phyloP scores from a whole-genome alignment of 2,797 vertebrate genomes.

The Craterocephalus amniculus region DNA sequence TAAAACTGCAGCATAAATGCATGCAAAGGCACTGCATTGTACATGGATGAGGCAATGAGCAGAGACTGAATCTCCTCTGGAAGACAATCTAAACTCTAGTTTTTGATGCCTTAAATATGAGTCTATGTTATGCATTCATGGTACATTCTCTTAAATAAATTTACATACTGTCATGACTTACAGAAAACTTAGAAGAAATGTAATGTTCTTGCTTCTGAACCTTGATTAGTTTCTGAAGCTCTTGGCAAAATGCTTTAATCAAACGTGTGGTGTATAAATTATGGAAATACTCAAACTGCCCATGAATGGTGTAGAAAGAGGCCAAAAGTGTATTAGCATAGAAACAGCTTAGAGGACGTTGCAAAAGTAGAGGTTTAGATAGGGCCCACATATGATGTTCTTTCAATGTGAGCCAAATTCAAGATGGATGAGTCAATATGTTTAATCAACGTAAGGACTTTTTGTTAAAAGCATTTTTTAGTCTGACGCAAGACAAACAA shows the following conservation, averaged over 20 bases:
- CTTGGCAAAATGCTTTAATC: conserved; percentile 5
- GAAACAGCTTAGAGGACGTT: conserved; percentile 2
- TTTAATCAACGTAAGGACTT: not conserved
- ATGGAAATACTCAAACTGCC: not conserved
- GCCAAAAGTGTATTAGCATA: not conserved
- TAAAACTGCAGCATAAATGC: not conserved
- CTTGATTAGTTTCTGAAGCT: conserved; percentile 2
- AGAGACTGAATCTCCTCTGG: not conserved
- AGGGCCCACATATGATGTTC: not conserved
- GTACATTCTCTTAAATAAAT: not conserved
- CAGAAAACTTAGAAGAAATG: not conserved
- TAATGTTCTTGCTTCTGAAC: not conserved
- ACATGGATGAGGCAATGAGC: too few relatives aligned
- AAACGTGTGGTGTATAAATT: conserved; percentile 2
- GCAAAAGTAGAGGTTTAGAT: not conserved
- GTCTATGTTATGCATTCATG: not conserved
- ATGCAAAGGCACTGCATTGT: not conserved
- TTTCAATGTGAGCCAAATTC: not conserved
- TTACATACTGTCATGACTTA: not conserved
- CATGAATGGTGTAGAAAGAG: not conserved
- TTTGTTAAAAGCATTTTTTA: not conserved
- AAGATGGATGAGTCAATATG: not conserved
- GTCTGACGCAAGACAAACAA: not conserved
- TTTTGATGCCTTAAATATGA: not conserved
- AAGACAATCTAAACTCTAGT: not conserved